A percentile compares a stretch with the other conserved stretches of the same genome.
Conservation (phyloP, 2,888 invertebrate species). For the Callinectes sapidus region DNA sequence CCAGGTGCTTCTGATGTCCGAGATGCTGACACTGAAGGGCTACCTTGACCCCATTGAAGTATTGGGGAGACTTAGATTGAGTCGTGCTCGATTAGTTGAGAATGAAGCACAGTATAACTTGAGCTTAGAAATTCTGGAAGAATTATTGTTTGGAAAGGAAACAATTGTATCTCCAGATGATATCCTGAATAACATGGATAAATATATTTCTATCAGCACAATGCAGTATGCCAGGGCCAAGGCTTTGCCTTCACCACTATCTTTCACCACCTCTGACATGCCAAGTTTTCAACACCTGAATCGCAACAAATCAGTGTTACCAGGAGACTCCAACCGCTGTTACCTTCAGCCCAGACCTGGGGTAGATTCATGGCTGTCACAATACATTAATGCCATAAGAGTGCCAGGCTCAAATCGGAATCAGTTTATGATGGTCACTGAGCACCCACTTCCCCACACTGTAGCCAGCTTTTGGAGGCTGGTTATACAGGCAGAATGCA, state of each 20-base stretch:
- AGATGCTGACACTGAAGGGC: slow-evolving; percentile 35
- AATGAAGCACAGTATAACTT: slow-evolving; percentile 62
- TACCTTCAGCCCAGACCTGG: slow-evolving; percentile 32
- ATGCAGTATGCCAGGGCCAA: slow-evolving; percentile 38
- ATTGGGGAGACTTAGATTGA: slow-evolving; percentile 42
- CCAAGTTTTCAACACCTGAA: slow-evolving; percentile 37
- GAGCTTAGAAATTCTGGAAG: slow-evolving; percentile 61
- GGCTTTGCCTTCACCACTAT: slow-evolving; percentile 47
- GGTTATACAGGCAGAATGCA: slow-evolving; percentile 51
- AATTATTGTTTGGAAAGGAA: slow-evolving; percentile 55
- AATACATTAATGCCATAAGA: slow-evolving; percentile 67
- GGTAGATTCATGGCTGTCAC: not conserved
- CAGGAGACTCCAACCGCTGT: slow-evolving; percentile 51
- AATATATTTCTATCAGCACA: not conserved
- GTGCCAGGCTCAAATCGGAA: slow-evolving; percentile 42
- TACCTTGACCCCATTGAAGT: slow-evolving; percentile 50
- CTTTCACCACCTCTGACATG: slow-evolving; percentile 24
- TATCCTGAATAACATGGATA: slow-evolving; percentile 19
- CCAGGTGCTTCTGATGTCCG: slow-evolving; percentile 56
- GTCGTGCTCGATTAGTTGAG: slow-evolving; percentile 64
- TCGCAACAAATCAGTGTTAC: slow-evolving; percentile 52
- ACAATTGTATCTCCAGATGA: slow-evolving; percentile 13
- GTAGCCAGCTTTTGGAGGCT: slow-evolving; percentile 62
- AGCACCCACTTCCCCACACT: slow-evolving; percentile 60
- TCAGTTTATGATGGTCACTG: slow-evolving; percentile 48